Conservation (phyloP, 2,888 invertebrate species). For the Tupiocoris notatus region DNA sequence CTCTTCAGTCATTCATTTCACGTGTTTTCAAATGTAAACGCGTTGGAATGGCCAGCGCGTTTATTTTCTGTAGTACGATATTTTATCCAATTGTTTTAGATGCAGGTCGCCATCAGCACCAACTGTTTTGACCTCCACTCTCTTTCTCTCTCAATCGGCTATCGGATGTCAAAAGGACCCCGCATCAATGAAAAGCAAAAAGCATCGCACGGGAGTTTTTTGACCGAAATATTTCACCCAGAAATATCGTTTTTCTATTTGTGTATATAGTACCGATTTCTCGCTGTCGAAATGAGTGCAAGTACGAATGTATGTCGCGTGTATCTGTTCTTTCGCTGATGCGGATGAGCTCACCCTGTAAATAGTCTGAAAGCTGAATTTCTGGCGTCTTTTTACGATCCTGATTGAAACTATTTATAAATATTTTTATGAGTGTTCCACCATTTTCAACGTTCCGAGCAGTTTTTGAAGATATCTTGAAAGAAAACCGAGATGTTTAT, state of each 20-base stretch:
- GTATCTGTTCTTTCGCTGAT: not conserved
- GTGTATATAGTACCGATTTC: slow-evolving; percentile 13
- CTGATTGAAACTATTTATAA: slow-evolving; percentile 2
- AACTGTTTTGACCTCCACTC: not conserved
- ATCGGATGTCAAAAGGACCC: slow-evolving; percentile 4
- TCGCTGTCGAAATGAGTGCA: slow-evolving; percentile 1
- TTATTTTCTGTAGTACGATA: too few relatives aligned
- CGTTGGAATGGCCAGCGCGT: too few relatives aligned
- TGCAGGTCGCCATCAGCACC: not conserved
- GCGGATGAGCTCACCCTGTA: slow-evolving; percentile 6
- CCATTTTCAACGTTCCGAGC: not conserved
- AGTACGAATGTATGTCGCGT: not conserved
- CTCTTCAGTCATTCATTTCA: too few relatives aligned
- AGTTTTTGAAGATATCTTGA: too few relatives aligned
- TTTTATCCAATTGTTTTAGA: not conserved
- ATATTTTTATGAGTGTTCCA: not conserved
- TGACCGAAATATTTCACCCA: not conserved
- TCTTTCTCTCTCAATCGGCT: not conserved
- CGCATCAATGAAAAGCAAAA: slow-evolving; percentile 15
- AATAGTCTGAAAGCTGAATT: slow-evolving; percentile 14
- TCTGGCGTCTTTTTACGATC: not conserved
- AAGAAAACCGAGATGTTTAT: too few relatives aligned
- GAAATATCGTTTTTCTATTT: slow-evolving; percentile 1
- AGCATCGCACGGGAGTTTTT: too few relatives aligned
- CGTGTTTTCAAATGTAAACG: too few relatives aligned